Conservation (phyloP, 2,113 vertebrate genomes). For the Perca schrenkii region DNA sequence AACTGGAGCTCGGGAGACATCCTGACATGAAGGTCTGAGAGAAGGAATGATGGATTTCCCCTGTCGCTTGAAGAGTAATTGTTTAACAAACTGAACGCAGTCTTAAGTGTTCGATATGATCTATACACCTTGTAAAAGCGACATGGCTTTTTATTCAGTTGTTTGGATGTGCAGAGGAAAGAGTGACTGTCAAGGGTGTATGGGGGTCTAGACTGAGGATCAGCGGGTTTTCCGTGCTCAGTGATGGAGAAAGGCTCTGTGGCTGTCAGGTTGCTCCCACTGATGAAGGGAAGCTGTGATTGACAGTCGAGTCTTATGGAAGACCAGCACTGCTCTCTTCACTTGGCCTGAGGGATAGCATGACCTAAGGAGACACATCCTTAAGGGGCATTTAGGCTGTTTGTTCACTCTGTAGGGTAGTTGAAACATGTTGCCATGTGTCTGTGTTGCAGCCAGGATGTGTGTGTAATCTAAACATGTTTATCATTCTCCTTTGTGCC, state of each 20-base stretch:
- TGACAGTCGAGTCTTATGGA: conserved; percentile 66
- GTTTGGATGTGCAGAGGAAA: conserved; percentile 30
- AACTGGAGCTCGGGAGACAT: conserved; percentile 36
- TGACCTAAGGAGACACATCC: conserved; percentile 44
- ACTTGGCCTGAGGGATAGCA: conserved; percentile 42
- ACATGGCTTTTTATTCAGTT: conserved; percentile 28
- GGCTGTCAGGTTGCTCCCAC: conserved; percentile 59
- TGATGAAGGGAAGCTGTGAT: conserved; percentile 68
- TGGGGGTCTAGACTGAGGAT: conserved; percentile 72
- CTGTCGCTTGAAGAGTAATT: conserved; percentile 38
- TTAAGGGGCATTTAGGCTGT: conserved; percentile 36
- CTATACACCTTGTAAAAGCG: conserved; percentile 25
- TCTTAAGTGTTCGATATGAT: conserved; percentile 24
- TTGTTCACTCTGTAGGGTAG: not conserved
- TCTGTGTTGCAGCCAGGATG: not conserved
- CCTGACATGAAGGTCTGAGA: conserved; percentile 40
- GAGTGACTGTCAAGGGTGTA: conserved; percentile 29
- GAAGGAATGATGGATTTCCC: conserved; percentile 37
- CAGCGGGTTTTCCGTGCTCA: conserved; percentile 68
- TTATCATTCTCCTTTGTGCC: conserved; percentile 30
- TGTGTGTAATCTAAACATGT: conserved; percentile 27
- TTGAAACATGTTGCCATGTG: not conserved
- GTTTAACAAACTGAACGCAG: conserved; percentile 42
- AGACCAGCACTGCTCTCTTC: conserved; percentile 40
- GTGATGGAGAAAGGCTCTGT: conserved; percentile 76